Base-by-base conservation (phyloP, 2,113 vertebrate species). In the Cardinalis cardinalis region DNA sequence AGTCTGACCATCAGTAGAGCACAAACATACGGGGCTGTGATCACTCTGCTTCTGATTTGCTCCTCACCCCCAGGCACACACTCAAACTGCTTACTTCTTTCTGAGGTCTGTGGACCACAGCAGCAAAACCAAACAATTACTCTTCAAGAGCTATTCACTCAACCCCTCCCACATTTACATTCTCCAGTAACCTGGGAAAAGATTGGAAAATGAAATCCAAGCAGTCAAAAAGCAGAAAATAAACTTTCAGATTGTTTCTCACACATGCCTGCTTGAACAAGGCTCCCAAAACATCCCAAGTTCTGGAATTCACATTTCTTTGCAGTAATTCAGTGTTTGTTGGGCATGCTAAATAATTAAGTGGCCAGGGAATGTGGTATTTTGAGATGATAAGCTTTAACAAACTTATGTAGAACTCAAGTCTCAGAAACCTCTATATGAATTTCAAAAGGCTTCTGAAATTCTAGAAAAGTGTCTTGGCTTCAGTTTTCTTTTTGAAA, bases 391-490 rank as follows among this genome's bases (percentile, higher is more conserved):
- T 40, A 89, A 4, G 46, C 60, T 87, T 90, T 41, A 84, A 88
- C n/a, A 65, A 73, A 79, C n/a, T 44, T 24, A 20, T 8, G 74
- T 52, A 64, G 34, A 94, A 94, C 65, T 88, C 60, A 34, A 8
- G 10, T 73, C 87, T 84, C 68, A 93, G 77, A 93, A 84, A 60
- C 6, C 41, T 95, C 61, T 69, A 10, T 8, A 87, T 34, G 86
- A 58, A 85, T 89, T 74, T 90, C 53, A 88, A 86, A 93, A 89
- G 26, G 75, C 63, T 93, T 96, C 80, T 94, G 73, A 93, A 93
- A 92, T 83, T 68, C 53, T 56, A 83, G 60, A 14, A 18, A 51
- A 71, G 40, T 74, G 53, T 58, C 61, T 64, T 3, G 6, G 63
- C 40, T 65, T 65, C 72, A 60, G 61, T 74, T 51, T 68, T 64